Base-by-base conservation (phyloP, 2,797 vertebrate genomes). In the Chaetodon trifasciatus region DNA sequence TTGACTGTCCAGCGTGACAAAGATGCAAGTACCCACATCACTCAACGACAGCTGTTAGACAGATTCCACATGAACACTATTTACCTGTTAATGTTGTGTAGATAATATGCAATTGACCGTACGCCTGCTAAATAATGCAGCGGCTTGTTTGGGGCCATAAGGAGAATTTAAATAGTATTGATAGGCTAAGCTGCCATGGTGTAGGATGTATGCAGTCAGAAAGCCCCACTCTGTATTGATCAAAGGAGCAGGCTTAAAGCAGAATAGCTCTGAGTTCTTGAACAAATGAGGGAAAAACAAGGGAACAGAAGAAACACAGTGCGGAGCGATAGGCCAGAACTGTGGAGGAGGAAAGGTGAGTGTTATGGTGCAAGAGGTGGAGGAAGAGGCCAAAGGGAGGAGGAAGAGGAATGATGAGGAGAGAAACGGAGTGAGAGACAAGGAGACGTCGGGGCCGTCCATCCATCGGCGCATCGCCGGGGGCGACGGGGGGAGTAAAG, bases 131-230 rank as follows among this genome's bases (percentile, higher is more conserved):
- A 98, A 98, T 98, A 97, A 98, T 98, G 96, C 96, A 97, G 93
- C 86, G 81, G 91, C 94, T 94, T 95, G 95, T 96, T 95, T 88
- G 86, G 95, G 93, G 94, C 94, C 94, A 95, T 94, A 92, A 97
- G 95, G 95, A 97, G 96, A 98, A 98, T 97, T 97, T 97, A 98
- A 97, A 97, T 96, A 96, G 93, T 97, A 97, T 98, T 96, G 97
- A 97, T 96, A 93, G 95, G 95, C 94, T 95, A 95, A 97, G 97
- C 96, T 96, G 95, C 93, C 94, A 89, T 85, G 79, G 93, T 92
- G 93, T 88, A 93, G 96, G 95, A 96, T 92, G 96, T 94, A 96
- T 97, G 95, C 96, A 95, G 94, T 95, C 95, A 91, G 91, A 95
- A 90, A 95, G 92, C 94, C 90, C 94, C 92, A 93, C 92, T 92